phyloP scores from a whole-genome alignment of 2,113 vertebrate species.

The Synodontis membranacea region DNA sequence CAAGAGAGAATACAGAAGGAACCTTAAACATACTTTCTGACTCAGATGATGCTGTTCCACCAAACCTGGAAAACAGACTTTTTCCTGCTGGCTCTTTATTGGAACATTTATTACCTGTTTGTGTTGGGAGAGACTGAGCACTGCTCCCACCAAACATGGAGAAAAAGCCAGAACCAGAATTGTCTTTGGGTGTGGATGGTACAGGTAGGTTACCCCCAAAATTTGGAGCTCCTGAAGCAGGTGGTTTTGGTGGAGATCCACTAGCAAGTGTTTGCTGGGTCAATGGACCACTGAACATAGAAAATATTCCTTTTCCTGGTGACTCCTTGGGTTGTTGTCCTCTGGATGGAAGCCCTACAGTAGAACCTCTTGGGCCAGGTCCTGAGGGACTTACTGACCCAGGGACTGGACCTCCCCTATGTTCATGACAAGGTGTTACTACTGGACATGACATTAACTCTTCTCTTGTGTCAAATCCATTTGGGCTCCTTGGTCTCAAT shows the following conservation, averaged over 20 bases:
- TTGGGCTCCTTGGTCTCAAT: conserved; percentile 25
- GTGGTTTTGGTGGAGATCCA: conserved; percentile 51
- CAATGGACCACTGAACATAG: conserved; percentile 68
- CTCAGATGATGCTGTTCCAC: conserved; percentile 56
- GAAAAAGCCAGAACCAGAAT: conserved; percentile 68
- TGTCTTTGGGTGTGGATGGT: conserved; percentile 57
- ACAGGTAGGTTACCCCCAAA: conserved; percentile 36
- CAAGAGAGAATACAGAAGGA: conserved; percentile 79
- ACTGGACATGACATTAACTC: conserved; percentile 23
- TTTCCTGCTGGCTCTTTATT: conserved; percentile 68
- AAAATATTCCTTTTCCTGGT: conserved; percentile 70
- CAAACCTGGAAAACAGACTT: conserved; percentile 73
- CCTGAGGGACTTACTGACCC: not conserved
- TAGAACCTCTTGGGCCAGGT: not conserved
- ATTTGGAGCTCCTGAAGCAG: conserved; percentile 41
- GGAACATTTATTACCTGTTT: conserved; percentile 33
- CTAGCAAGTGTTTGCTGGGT: conserved; percentile 50
- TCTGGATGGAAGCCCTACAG: not conserved
- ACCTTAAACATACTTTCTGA: conserved; percentile 78
- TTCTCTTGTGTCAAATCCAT: conserved; percentile 32
- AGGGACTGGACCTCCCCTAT: not conserved
- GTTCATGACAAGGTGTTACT: conserved; percentile 44
- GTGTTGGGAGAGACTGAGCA: conserved; percentile 45
- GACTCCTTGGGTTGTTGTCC: conserved; percentile 59
- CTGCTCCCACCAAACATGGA: conserved; percentile 70